Base-by-base conservation (phyloP, 2,888 invertebrate species). In the Cheilosia variabilis region DNA sequence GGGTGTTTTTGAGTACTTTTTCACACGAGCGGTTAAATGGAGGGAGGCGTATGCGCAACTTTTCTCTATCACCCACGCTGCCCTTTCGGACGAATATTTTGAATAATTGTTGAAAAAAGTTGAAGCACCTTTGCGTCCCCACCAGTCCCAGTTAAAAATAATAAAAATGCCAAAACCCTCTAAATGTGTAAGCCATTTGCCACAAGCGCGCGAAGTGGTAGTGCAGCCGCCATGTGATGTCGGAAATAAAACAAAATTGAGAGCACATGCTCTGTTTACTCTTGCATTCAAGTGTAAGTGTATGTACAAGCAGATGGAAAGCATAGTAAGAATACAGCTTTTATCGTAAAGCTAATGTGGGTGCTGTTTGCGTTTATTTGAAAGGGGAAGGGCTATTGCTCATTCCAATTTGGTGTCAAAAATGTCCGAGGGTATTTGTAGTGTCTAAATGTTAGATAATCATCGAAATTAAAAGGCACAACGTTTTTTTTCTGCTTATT, bases 191-290 rank as follows among this genome's bases (percentile, higher is more conserved):
- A 72, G 63, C 78, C 66, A 78, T 63, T 60, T 57, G 15, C 24
- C 43, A 57, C 63, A 41, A 55, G 34, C 19, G 27, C 55, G 37
- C 24, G 52, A 58, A 69, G 69, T 77, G 24, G 66, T 60, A 63
- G 58, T 66, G 58, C 43, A 22, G 10, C 6, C 53, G 24, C 41
- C 58, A 47, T 73, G 41, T 50, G 80, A 31, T 63, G 68, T 52
- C 15, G 13, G 10, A 24, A 27, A 24, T 24, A 55, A 75, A 75
- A 75, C 31, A 66, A 43, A 76, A 71, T 65, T 45, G 76, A 65
- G 63, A 81, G 81, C 81, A 69, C 71, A 77, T 82, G 77, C 65
- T 72, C 75, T 84, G 69, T 80, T 80, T 60, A 80, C 60, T 75
- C 53, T 71, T 84, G 79, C 69, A 75, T 50, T 17, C 34, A 24